Evolutionary conservation across 2,888 invertebrate genomes (phyloP).

Genomic region (Caenorhabditis panamensis): DNA sequence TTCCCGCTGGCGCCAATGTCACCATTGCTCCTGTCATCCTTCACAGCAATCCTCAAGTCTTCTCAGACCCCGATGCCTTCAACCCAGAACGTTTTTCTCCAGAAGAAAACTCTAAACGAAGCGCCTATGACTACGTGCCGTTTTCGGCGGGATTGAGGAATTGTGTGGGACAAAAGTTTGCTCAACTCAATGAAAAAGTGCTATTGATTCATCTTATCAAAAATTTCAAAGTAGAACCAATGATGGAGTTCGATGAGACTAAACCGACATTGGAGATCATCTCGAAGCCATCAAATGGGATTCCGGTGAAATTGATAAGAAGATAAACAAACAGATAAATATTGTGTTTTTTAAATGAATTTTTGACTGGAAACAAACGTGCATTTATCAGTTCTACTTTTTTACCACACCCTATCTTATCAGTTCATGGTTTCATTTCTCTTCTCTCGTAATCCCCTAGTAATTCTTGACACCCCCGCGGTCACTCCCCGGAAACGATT

Average conservation of each 20-base stretch:
- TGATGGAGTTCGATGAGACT: neutral
- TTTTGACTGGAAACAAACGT: too few relatives aligned
- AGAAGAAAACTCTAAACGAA: constrained; percentile 75
- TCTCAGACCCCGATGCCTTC: constrained; percentile 81
- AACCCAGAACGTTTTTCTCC: constrained; percentile 82
- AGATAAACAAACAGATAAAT: too few relatives aligned
- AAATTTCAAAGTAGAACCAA: constrained; percentile 17
- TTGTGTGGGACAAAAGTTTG: constrained; percentile 82
- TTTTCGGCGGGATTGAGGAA: constrained; percentile 78
- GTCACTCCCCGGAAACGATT: too few relatives aligned
- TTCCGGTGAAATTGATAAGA: constrained; percentile 32
- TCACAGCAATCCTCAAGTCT: constrained; percentile 48
- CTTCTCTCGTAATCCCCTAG: too few relatives aligned
- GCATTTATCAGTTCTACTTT: constrained; percentile 8
- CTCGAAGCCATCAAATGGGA: constrained; percentile 31
- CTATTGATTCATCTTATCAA: constrained; percentile 20
- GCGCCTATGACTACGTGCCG: constrained; percentile 75
- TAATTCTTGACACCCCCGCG: too few relatives aligned
- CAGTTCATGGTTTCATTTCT: too few relatives aligned
- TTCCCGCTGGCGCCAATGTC: constrained; percentile 38
- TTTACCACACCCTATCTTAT: constrained; percentile 33
- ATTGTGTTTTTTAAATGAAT: too few relatives aligned
- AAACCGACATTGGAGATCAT: constrained; percentile 6
- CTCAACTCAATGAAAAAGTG: constrained; percentile 82
- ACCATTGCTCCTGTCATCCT: constrained; percentile 42